Percentiles rank a stretch among this genome's conserved stretches.
These are phyloP conservation scores for Pocillopora grandis DNA, from an alignment of 92 coral and sea anemone species.

Conservation along the genomic window DNA sequence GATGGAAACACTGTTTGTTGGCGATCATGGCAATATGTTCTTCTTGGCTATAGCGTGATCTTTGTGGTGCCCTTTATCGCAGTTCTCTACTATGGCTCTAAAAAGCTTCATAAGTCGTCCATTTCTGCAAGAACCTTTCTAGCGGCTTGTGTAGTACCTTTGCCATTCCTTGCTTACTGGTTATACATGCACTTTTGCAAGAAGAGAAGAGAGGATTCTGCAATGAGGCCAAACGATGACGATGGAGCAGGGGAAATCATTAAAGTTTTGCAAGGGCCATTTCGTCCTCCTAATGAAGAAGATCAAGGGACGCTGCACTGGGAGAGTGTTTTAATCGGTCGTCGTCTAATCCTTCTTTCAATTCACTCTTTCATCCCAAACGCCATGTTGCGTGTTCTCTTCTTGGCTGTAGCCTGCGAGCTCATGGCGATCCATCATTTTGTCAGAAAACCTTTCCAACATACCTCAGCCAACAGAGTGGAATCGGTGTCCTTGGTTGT, in stretches of 20 bases:
- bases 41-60: conserved; percentile 30
- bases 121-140: conserved; percentile 42
- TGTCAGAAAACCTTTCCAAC: conserved; percentile 47
- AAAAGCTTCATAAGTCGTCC: conserved; percentile 27
- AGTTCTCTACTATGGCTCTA: conserved; percentile 53
- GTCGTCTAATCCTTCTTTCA: conserved; percentile 65
- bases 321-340: conserved; percentile 73
- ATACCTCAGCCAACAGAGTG: conserved; percentile 52
- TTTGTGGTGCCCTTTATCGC: conserved; percentile 55
- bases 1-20: conserved; percentile 56
- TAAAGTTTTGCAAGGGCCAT: conserved; percentile 53
- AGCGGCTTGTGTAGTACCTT: conserved; percentile 44
- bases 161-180: conserved; percentile 50
- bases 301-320: conserved; percentile 59
- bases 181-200: neutral
- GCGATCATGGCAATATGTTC: conserved; percentile 56
- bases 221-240: neutral
- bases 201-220: neutral
- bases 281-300: conserved; percentile 37
- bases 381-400: conserved; percentile 58
- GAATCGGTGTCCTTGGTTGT: conserved; percentile 46
- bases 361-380: conserved; percentile 48
- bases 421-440: conserved; percentile 58
- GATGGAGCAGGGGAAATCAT: conserved; percentile 6
- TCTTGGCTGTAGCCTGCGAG: conserved; percentile 45